Evolutionary conservation across 2,113 vertebrate genomes (phyloP), one percentile per base, ranked within the genome.

Genomic region (Callithrix jacchus): DNA sequence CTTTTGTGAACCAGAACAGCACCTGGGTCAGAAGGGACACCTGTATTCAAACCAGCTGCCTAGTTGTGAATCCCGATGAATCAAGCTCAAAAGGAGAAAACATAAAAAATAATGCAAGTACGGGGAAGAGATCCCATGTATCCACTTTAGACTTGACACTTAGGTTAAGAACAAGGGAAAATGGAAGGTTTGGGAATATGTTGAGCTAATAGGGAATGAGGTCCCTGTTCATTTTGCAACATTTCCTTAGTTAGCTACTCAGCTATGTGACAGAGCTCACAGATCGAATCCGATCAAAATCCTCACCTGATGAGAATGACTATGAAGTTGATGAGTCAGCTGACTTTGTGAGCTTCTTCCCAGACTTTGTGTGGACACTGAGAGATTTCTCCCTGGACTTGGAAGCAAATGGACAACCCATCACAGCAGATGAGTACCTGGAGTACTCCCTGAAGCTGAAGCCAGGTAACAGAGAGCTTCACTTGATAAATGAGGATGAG

Each of bases 241-340:
- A 30, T 95, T 95, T 96, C 87, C 93, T 97, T 93, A 96, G 40
- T 40, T 93, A 76, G 35, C 21, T 25, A 3, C 25, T 54, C 82
- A 98, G 98, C 58, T 98, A 97, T 13, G 97, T 98, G 21, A 87
- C 96, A 2, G 97, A 98, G 81, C 73, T 98, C 91, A 58, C 97
- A 18, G 80, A 98, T 5, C 45, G 30, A 1, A 97, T 98, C 47
- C 97, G 74, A 87, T 7, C 96, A 37, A 98, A 97, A 27, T 92
- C 95, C 32, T 80, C 85, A 9, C 40, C 87, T 25, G 8, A 27
- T 0, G 3, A 2, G 3, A 85, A 87, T 10, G 52, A 17, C 52
- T 52, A 52, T 52, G 79, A 52, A 2, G 2, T 2, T 30, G 92
- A 97, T 1, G 95, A 97, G 2, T 94, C 96, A 12, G 96, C 73